Evolutionary conservation across 2,113 vertebrate genomes (phyloP), one percentile per base, ranked within the genome.

Genomic region (Odontophorus gujanensis): DNA sequence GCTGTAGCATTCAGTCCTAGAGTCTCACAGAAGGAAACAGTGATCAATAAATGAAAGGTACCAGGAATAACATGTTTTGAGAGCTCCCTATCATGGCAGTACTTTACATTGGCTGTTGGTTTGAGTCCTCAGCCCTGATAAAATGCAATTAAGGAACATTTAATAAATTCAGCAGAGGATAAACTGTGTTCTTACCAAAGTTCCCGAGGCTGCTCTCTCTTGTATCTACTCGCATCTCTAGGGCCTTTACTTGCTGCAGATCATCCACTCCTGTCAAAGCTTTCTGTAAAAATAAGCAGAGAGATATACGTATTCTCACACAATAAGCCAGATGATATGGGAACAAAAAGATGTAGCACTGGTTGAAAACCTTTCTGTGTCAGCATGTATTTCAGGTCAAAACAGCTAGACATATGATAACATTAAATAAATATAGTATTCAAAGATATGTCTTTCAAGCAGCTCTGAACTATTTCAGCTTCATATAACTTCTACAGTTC

Each of bases 201-300:
- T 98, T 98, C 20, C 98, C 98, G 96, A 99, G 95, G 85, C 97
- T 98, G 88, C 94, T 97, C 73, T 98, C 98, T 59, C 96, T 98
- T 16, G 98, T 99, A 92, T 99, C 96, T 59, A 99, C 97, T 57
- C 84, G 97, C 95, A 99, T 93, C 42, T 99, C 98, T 59, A 99
- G 97, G 16, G 85, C 68, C 63, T 95, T 98, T 94, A 99, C 98
- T 36, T 84, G 87, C 22, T 69, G 95, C 15, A 99, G 98, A 91
- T 99, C 97, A 18, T 97, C 96, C 32, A 95, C 96, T 48, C 98
- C 98, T 74, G 98, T 97, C 90, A 99, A 89, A 42, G 36, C 68
- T 97, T 97, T 97, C 99, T 99, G 97, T 77, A 93, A 93, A 75
- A 69, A 83, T n/a, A 96, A 95, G 66, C 75, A 97, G 71, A 96